A percentile compares a stretch with the other conserved stretches of the same genome.
phyloP scores from a whole-genome alignment of 2,113 vertebrate genomes.

The Corythornis vintsioides region DNA sequence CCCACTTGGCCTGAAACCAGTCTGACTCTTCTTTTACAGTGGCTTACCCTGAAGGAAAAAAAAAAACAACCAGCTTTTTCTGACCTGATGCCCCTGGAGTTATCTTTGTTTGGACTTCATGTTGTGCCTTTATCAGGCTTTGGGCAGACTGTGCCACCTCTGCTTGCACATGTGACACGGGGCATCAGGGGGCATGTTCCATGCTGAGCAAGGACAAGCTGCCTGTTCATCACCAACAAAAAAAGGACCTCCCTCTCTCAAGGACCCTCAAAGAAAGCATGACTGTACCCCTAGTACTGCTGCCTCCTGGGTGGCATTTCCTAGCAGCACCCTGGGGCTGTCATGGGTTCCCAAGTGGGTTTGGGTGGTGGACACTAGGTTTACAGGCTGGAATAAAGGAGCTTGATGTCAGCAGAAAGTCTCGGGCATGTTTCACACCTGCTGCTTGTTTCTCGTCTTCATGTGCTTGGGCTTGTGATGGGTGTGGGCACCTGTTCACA shows the following conservation, averaged over 20 bases:
- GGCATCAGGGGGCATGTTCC: not conserved
- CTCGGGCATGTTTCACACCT: not conserved
- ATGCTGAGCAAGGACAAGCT: not conserved
- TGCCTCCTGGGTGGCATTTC: not conserved
- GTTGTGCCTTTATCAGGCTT: not conserved
- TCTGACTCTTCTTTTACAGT: not conserved
- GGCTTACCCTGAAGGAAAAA: not conserved
- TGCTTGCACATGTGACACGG: not conserved
- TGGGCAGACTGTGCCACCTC: not conserved
- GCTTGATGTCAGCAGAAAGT: not conserved
- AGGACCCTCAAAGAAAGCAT: not conserved
- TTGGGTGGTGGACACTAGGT: not conserved
- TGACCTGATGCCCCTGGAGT: not conserved
- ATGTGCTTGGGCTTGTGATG: not conserved
- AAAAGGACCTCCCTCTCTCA: not conserved
- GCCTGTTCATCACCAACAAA: not conserved
- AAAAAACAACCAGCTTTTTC: not conserved
- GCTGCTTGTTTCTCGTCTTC: not conserved
- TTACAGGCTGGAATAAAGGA: not conserved
- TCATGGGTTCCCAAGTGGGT: not conserved
- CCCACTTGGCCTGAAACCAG: not conserved
- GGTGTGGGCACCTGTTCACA: rapidly evolving
- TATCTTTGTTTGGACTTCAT: constrained; percentile 5
- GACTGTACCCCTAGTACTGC: not conserved
- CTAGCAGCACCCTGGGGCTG: not conserved